Conservation (phyloP, 2,888 invertebrate genomes). For the Apodemia duryi region DNA sequence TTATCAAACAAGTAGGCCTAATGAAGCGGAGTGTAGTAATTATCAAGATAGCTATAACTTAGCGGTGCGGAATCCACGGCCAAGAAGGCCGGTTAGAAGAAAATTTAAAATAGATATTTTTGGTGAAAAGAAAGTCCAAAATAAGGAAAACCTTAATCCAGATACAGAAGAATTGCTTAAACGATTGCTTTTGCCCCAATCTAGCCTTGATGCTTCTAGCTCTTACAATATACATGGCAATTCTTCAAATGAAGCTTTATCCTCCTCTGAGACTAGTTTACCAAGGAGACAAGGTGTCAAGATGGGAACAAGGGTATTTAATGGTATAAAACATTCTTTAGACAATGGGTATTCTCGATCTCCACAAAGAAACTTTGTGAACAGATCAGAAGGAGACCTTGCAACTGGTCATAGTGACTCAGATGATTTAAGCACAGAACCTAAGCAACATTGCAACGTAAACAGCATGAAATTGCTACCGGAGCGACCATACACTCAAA, state of each 20-base stretch:
- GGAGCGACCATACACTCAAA: conserved; percentile 62
- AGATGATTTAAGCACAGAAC: conserved; percentile 64
- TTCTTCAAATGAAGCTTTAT: conserved; percentile 67
- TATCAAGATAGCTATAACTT: conserved; percentile 74
- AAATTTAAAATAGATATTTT: conserved; percentile 73
- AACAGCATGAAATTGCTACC: conserved; percentile 73
- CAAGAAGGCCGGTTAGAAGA: conserved; percentile 67
- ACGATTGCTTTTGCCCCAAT: conserved; percentile 58
- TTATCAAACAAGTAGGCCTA: conserved; percentile 67
- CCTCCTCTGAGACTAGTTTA: conserved; percentile 73
- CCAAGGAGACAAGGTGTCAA: conserved; percentile 83
- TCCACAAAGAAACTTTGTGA: conserved; percentile 44
- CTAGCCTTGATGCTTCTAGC: conserved; percentile 46
- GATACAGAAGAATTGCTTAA: conserved; percentile 63
- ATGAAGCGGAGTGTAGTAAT: conserved; percentile 61
- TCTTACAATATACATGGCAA: conserved; percentile 49
- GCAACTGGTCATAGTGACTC: conserved; percentile 69
- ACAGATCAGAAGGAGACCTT: conserved; percentile 59
- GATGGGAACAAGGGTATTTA: conserved; percentile 86
- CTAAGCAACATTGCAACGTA: conserved; percentile 70
- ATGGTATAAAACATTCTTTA: conserved; percentile 57
- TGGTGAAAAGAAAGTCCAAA: conserved; percentile 77
- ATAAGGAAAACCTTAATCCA: conserved; percentile 85
- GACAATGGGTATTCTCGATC: conserved; percentile 47
- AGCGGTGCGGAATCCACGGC: conserved; percentile 67